Percentiles rank a stretch among this genome's conserved stretches.
phyloP scores from a whole-genome alignment of 1,140 invertebrate genomes.

The Pissodes strobi region DNA sequence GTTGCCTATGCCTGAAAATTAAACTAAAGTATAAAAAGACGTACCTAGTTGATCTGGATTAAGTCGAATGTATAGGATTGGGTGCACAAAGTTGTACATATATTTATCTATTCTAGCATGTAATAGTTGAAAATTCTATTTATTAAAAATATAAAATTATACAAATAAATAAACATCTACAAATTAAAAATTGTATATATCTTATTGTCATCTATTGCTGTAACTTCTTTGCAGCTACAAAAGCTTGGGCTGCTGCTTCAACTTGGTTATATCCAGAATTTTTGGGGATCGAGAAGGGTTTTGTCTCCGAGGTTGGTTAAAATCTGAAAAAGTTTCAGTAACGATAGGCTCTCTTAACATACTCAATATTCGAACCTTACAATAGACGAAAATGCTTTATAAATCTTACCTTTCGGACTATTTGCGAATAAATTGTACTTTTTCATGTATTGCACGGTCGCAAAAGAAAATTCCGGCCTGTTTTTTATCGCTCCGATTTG shows the following conservation, averaged over 20 bases:
- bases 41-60: too few relatives aligned
- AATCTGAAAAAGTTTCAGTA: conserved; percentile 1
- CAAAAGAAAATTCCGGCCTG: conserved; percentile 64
- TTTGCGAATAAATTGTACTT: conserved; percentile 59
- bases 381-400: too few relatives aligned
- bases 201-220: too few relatives aligned
- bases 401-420: conserved; percentile 7
- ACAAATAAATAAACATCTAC: conserved; percentile 4
- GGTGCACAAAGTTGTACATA: too few relatives aligned
- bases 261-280: conserved; percentile 67
- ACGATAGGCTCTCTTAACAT: too few relatives aligned
- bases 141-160: conserved; percentile 4
- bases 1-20: too few relatives aligned
- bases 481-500: conserved; percentile 34
- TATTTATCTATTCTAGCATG: too few relatives aligned
- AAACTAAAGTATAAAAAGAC: too few relatives aligned
- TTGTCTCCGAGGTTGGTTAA: background rate
- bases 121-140: background rate
- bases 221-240: conserved; percentile 55
- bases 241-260: conserved; percentile 69
- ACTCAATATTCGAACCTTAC: too few relatives aligned
- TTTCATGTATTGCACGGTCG: conserved; percentile 68
- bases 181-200: too few relatives aligned
- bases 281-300: conserved; percentile 50
- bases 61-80: too few relatives aligned